Conservation (phyloP, 2,797 vertebrate species). For the Kryptopterus vitreolus region DNA sequence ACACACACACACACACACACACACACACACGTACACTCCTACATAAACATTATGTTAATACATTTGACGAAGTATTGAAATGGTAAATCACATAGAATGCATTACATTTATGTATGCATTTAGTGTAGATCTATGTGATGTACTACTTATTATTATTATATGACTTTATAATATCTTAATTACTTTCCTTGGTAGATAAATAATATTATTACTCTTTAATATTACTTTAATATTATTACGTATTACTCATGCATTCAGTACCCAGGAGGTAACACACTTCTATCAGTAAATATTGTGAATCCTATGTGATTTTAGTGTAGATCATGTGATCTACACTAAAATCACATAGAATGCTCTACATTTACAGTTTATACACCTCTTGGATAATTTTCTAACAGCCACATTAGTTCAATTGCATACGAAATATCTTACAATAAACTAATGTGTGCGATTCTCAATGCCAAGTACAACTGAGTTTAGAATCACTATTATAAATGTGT, state of each 20-base stretch:
- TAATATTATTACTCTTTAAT: too few relatives aligned
- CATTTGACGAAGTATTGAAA: background rate
- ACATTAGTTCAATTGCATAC: background rate
- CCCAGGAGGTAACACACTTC: too few relatives aligned
- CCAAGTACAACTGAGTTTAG: conserved; percentile 31
- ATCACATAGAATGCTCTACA: background rate
- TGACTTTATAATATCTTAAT: too few relatives aligned
- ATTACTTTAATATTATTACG: too few relatives aligned
- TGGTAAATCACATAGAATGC: background rate
- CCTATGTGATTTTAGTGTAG: too few relatives aligned
- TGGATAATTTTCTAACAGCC: background rate
- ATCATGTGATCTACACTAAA: too few relatives aligned
- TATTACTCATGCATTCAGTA: too few relatives aligned
- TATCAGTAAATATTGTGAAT: too few relatives aligned
- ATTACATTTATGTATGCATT: background rate
- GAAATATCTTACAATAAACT: conserved; percentile 26
- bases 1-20: background rate
- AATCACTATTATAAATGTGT: conserved; percentile 43
- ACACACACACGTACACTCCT: background rate
- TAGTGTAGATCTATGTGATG: too few relatives aligned
- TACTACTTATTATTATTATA: too few relatives aligned
- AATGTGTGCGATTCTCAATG: background rate
- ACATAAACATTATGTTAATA: background rate
- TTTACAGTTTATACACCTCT: background rate
- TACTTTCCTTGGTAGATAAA: too few relatives aligned